Evolutionary conservation across 2,888 invertebrate genomes (phyloP).

Genomic region (Spodoptera littoralis): DNA sequence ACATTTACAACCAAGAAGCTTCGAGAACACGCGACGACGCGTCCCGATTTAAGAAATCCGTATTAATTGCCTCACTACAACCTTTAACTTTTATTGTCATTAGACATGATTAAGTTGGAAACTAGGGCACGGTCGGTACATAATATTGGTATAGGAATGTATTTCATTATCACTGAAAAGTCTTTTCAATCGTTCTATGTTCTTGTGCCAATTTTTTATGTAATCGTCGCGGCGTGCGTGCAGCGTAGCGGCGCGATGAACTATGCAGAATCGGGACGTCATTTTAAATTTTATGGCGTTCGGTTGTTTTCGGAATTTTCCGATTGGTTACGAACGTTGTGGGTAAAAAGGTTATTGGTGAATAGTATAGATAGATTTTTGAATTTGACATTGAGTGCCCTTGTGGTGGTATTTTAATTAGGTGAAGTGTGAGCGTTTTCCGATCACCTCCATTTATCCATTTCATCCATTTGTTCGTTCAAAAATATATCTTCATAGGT

Average conservation of each 20-base stretch:
- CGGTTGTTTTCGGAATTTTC: slow-evolving; percentile 25
- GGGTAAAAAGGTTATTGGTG: neutral
- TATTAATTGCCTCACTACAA: slow-evolving; percentile 52
- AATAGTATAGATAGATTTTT: too few species aligned
- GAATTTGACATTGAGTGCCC: neutral
- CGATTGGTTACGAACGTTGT: slow-evolving; percentile 2
- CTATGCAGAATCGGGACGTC: slow-evolving; percentile 14
- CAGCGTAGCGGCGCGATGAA: slow-evolving; percentile 32
- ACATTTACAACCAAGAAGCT: slow-evolving; percentile 41
- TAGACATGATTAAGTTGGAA: slow-evolving; percentile 43
- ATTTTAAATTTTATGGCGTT: slow-evolving; percentile 14
- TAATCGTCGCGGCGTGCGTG: slow-evolving; percentile 35
- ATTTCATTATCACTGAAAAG: slow-evolving; percentile 28
- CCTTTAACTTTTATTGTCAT: slow-evolving; percentile 67
- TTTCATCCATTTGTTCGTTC: too few species aligned
- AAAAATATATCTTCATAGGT: too few species aligned
- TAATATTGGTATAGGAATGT: slow-evolving; percentile 37
- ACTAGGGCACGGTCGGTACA: slow-evolving; percentile 57
- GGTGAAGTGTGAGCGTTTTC: too few species aligned
- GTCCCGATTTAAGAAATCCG: slow-evolving; percentile 50
- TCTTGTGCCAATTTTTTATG: slow-evolving; percentile 64
- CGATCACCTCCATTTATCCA: too few species aligned
- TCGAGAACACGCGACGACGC: slow-evolving; percentile 44
- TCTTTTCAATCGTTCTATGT: slow-evolving; percentile 42
- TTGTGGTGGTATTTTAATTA: too few species aligned